These are phyloP conservation scores for Pandemis corylana DNA, from an alignment of 2,888 invertebrate genomes.

Conservation along the genomic window DNA sequence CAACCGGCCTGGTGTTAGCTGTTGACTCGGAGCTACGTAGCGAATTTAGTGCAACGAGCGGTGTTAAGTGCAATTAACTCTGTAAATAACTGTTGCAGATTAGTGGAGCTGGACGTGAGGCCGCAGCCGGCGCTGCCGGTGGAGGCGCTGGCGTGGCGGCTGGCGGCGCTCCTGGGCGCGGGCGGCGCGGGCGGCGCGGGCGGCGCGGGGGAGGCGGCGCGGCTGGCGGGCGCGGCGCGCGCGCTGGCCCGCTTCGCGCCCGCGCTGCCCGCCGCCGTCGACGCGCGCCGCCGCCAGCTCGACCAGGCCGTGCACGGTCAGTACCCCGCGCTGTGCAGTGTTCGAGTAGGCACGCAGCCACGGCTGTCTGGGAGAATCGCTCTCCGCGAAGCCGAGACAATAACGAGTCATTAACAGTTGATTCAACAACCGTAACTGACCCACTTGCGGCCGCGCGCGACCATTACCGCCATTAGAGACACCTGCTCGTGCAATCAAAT, in stretches of 20 bases:
- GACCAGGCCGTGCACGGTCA: constrained; percentile 94
- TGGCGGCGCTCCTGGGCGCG: constrained; percentile 90
- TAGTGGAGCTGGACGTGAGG: constrained; percentile 76
- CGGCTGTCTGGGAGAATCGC: not conserved
- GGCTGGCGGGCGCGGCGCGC: constrained; percentile 83
- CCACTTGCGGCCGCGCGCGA: constrained; percentile 16
- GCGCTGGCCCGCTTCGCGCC: constrained; percentile 87
- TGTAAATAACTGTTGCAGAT: constrained; percentile 52
- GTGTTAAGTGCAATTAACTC: too few relatives aligned
- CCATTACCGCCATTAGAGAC: constrained; percentile 4
- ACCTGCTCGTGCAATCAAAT: not conserved
- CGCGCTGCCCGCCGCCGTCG: constrained; percentile 87
- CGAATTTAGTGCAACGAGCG: too few relatives aligned
- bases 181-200: constrained; percentile 70
- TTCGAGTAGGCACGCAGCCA: too few relatives aligned
- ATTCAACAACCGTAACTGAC: constrained; percentile 24
- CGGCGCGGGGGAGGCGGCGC: constrained; percentile 85
- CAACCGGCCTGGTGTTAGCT: too few relatives aligned
- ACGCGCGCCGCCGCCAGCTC: constrained; percentile 88
- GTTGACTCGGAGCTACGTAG: too few relatives aligned
- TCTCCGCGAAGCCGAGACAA: constrained; percentile 14
- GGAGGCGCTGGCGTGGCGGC: constrained; percentile 93
- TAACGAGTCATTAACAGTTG: constrained; percentile 18
- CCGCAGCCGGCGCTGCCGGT: constrained; percentile 89
- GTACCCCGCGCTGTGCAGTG: not conserved